These are phyloP conservation scores for Caenorhabditis afra DNA, from an alignment of 2,888 invertebrate species.

Conservation along the genomic window DNA sequence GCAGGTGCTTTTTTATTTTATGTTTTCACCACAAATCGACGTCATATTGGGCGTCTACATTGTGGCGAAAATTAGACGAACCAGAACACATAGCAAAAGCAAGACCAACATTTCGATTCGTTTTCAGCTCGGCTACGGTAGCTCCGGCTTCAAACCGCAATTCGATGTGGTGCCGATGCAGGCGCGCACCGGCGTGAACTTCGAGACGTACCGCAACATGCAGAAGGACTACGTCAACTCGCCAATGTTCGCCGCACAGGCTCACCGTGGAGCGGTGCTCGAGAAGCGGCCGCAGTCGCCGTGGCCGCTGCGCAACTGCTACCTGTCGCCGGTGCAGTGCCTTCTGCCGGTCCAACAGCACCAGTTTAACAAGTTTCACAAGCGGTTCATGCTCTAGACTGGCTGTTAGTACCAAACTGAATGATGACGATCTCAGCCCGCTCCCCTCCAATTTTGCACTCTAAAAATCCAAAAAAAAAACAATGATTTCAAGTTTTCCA, in stretches of 20 bases:
- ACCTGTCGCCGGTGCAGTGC: conserved; percentile 60
- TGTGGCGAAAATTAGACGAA: neutral
- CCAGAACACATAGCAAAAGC: conserved; percentile 2
- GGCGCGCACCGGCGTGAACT: conserved; percentile 36
- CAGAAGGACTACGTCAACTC: conserved; percentile 41
- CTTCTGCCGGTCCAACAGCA: conserved; percentile 57
- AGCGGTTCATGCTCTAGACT: conserved; percentile 46
- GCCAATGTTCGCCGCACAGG: conserved; percentile 24
- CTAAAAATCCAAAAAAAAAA: neutral
- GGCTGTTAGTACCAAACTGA: neutral
- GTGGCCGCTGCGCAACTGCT: conserved; percentile 60
- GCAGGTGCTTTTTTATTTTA: conserved; percentile 20
- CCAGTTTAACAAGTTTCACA: conserved; percentile 59
- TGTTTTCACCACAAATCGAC: conserved; percentile 1
- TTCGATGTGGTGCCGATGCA: conserved; percentile 46
- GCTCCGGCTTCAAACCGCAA: conserved; percentile 43
- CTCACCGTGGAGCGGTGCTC: conserved; percentile 24
- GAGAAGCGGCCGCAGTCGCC: conserved; percentile 54
- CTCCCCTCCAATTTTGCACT: neutral
- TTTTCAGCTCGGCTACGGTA: conserved; percentile 44
- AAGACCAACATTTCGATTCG: too few relatives aligned
- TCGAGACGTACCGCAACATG: conserved; percentile 43
- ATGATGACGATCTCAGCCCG: neutral
- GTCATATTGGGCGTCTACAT: neutral
- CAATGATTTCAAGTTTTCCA: neutral